Evolutionary conservation across 2,113 vertebrate genomes (phyloP).

Genomic region (Picathartes gymnocephalus): DNA sequence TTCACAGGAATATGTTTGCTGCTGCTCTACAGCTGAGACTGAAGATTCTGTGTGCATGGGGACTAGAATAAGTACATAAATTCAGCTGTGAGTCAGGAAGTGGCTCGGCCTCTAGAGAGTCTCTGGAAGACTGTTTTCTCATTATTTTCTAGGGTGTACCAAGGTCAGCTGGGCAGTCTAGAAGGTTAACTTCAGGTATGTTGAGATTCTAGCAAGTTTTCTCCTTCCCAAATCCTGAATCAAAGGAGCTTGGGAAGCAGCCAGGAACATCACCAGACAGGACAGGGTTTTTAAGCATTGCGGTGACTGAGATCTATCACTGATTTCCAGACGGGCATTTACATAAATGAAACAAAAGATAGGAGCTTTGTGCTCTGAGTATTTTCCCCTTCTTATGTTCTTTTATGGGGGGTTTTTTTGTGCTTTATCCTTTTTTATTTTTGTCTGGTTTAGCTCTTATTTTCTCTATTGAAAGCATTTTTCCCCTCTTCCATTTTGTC

Average conservation of each 20-base stretch:
- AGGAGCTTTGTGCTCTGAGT: neutral
- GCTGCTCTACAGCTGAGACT: neutral
- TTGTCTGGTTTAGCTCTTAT: neutral
- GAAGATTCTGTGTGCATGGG: neutral
- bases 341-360: neutral
- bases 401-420: neutral
- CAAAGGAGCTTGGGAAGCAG: neutral
- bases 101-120: neutral
- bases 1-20: neutral
- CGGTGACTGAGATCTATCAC: neutral
- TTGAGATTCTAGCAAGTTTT: neutral
- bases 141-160: neutral
- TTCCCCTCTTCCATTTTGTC: neutral
- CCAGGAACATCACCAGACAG: neutral
- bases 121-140: neutral
- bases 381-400: neutral
- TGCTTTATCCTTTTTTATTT: neutral
- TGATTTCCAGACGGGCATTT: neutral
- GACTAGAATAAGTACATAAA: neutral
- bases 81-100: neutral
- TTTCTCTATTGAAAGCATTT: neutral
- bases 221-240: neutral
- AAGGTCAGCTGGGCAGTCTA: neutral
- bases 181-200: neutral
- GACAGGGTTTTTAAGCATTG: neutral